These are phyloP conservation scores for Ruditapes philippinarum DNA, from an alignment of 1,140 invertebrate genomes.

Conservation along the genomic window DNA sequence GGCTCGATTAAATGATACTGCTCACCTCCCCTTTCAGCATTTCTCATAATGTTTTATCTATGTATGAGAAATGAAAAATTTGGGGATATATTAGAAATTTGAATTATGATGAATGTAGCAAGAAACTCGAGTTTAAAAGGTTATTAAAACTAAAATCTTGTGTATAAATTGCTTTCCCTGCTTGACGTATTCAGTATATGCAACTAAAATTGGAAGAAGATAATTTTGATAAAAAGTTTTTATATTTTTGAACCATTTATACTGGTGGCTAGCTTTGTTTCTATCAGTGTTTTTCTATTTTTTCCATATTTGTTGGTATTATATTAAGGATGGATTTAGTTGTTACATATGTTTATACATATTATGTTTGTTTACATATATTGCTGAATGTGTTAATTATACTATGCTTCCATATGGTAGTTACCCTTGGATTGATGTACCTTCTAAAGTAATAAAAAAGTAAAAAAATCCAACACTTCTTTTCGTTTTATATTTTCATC, in stretches of 20 bases:
- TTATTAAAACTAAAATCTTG: too few species aligned
- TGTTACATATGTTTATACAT: background rate
- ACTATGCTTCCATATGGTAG: slow-evolving; percentile 54
- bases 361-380: slow-evolving; percentile 29
- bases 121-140: too few species aligned
- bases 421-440: slow-evolving; percentile 58
- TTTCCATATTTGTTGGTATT: background rate
- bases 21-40: background rate
- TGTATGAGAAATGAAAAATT: background rate
- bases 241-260: too few species aligned
- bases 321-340: slow-evolving; percentile 1
- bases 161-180: too few species aligned
- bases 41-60: background rate
- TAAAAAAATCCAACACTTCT: slow-evolving; percentile 9
- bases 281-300: background rate
- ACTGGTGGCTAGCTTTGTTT: too few species aligned
- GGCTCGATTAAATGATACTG: background rate
- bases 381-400: slow-evolving; percentile 51
- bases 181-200: too few species aligned
- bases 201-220: too few species aligned
- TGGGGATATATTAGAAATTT: background rate
- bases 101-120: background rate
- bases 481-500: background rate
- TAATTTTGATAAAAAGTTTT: too few species aligned
- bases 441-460: slow-evolving; percentile 32